Base-by-base conservation (phyloP, 2,888 invertebrate species). In the Lomographa bimaculata region DNA sequence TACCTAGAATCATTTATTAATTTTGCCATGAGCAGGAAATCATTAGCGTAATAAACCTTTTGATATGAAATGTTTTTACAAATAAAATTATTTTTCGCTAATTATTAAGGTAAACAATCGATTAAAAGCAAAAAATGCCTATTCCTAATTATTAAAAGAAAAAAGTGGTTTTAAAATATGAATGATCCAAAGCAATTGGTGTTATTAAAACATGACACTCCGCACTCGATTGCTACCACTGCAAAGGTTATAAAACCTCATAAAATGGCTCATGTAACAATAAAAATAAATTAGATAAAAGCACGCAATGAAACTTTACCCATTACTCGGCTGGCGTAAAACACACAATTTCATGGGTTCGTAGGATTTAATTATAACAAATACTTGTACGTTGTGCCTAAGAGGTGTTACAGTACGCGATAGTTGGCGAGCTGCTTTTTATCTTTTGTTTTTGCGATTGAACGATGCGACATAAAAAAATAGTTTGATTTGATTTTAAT, bases 281-380 rank as follows among this genome's bases (percentile, higher is more conserved):
- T 86, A 85, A 86, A 85, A 85, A 82, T 83, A 86, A 84, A 86
- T 85, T 79, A 85, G 79, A 83, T 79, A 79, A 82, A 83, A 83
- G 81, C 85, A 72, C 68, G 74, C 80, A 82, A 81, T 83, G 79
- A 79, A 86, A 85, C 83, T 84, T 84, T 68, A 64, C 60, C 76
- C 79, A 76, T 86, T 84, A 84, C 73, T 62, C 64, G 50, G 53
- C 58, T 66, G 59, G 65, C 73, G 69, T 79, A 72, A 81, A 83
- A 78, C 77, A 72, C 57, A 71, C 72, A 71, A 77, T 76, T 77
- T 72, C 77, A 73, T 71, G 76, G 72, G 68, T 76, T 71, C 70
- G 67, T 71, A 57, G 72, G 72, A 80, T 82, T 86, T 83, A 82
- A 85, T 86, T 81, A 78, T 79, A 77, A 72, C 71, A 75, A 76